These are phyloP conservation scores for Patiria miniata DNA, from an alignment of 35 echinoderm and acorn worm genomes.

Conservation along the genomic window DNA sequence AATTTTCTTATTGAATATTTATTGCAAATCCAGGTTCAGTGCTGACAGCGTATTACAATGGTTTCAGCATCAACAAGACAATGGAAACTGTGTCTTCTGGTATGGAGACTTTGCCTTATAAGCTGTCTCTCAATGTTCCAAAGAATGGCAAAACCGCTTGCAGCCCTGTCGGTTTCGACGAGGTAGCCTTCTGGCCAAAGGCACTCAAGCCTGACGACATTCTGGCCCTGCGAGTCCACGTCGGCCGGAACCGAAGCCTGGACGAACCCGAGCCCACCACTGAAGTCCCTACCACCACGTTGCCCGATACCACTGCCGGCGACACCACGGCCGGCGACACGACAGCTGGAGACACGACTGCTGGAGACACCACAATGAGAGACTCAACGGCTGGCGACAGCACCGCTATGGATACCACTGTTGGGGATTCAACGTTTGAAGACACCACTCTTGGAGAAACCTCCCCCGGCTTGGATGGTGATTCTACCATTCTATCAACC, in stretches of 20 bases:
- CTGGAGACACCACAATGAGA: not conserved
- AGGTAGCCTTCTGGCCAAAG: not conserved
- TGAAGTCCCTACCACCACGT: not conserved
- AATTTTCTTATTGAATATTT: no score
- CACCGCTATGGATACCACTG: not conserved
- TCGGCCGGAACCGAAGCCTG: not conserved
- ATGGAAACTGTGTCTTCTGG: not conserved
- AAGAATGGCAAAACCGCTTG: not conserved
- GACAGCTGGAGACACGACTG: not conserved
- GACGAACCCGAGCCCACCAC: slow-evolving; percentile 4
- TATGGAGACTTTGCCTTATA: not conserved
- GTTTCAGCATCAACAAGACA: not conserved
- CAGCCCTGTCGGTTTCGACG: not conserved
- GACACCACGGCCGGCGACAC: not conserved
- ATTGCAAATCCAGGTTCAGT: not conserved
- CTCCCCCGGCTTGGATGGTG: not conserved
- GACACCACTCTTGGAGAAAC: not conserved
- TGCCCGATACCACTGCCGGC: not conserved
- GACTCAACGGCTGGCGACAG: not conserved
- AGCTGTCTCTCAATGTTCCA: not conserved
- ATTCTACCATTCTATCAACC: not conserved
- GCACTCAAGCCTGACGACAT: not conserved
- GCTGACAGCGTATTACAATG: slow-evolving; percentile 1
- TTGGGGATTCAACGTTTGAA: not conserved
- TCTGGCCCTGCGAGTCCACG: not conserved